Conservation (phyloP, 2,797 vertebrate genomes). For the Anisognathus igniventris region DNA sequence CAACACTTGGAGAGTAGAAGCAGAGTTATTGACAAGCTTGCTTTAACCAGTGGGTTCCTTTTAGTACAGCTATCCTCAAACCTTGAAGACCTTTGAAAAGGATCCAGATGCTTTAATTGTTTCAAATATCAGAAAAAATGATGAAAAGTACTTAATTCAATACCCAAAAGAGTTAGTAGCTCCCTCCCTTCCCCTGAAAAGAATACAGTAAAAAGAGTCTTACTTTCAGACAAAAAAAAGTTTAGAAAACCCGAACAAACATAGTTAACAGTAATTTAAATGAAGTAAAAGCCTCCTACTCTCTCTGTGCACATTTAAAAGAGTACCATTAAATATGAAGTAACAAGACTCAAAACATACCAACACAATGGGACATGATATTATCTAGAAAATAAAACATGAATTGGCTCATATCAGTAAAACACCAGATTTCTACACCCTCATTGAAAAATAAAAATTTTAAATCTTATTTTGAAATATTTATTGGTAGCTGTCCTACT, state of each 20-base stretch:
- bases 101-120: background rate
- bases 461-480: background rate
- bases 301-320: background rate
- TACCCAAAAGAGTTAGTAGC: background rate
- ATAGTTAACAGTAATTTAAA: background rate
- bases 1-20: constrained; percentile 80
- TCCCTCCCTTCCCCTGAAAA: background rate
- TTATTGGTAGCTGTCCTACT: background rate
- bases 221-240: background rate
- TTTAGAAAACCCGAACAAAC: background rate
- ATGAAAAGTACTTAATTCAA: background rate
- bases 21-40: background rate
- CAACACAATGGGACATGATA: background rate
- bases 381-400: background rate
- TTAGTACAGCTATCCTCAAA: background rate
- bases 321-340: background rate
- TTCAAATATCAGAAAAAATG: background rate
- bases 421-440: background rate
- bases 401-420: background rate
- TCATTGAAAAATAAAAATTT: background rate
- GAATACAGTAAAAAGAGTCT: background rate
- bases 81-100: background rate
- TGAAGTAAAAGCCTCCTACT: background rate
- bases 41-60: background rate
- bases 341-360: background rate